Evolutionary conservation across 1,140 invertebrate species (phyloP), one percentile per base, ranked within the genome.

Genomic region (Patella vulgata): DNA sequence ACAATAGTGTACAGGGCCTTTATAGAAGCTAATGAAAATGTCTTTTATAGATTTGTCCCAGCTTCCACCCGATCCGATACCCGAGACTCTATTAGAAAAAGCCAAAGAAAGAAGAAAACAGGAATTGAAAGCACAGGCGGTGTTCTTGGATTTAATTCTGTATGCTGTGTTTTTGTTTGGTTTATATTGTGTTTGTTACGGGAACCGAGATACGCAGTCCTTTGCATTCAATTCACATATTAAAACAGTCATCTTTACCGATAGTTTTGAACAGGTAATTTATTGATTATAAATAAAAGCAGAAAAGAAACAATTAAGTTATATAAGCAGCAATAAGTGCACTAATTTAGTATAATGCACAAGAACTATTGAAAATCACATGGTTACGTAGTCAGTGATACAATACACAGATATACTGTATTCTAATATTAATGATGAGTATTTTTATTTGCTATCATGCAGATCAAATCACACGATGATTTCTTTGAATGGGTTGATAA

Each of bases 401-500:
- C n/a, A n/a, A n/a, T n/a, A n/a, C n/a, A n/a, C n/a, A n/a, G n/a
- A n/a, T n/a, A n/a, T n/a, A n/a, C n/a, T n/a, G n/a, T n/a, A n/a
- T n/a, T n/a, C n/a, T n/a, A n/a, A n/a, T n/a, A n/a, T n/a, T n/a
- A n/a, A n/a, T n/a, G n/a, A n/a, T n/a, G n/a, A n/a, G n/a, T n/a
- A n/a, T n/a, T n/a, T n/a, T n/a, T n/a, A n/a, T n/a, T n/a, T n/a
- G n/a, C n/a, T n/a, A n/a, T n/a, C n/a, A n/a, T 47, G 33, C 39
- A 73, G 70, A 56, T 73, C 42, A 17, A 31, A 1, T 40, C 31
- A 5, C 25, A 53, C 6, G 51, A 57, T 9, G 43, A 53, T 2
- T 63, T 68, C 11, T 27, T 68, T 1, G 44, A 14, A 8, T 74
- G 66, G 68, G 31, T 67, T n/a, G 61, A 71, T 28, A 19, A 50